phyloP scores from a whole-genome alignment of 1,140 invertebrate species.

The Apolygus lucorum region DNA sequence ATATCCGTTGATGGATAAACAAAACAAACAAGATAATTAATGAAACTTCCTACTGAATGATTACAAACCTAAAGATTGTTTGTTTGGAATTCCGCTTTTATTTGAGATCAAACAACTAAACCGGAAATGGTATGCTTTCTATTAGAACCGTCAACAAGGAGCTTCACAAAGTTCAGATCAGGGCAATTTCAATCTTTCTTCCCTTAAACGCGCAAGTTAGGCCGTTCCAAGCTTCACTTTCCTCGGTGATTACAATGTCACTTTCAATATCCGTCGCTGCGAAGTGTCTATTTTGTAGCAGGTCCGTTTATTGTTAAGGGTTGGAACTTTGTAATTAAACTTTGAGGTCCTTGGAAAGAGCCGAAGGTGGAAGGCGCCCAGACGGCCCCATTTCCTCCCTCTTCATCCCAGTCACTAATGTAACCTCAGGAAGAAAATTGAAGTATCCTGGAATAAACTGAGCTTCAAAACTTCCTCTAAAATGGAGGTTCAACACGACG shows the following conservation, averaged over 20 bases:
- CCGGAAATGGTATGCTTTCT: not conserved
- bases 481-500: too few relatives aligned
- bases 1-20: too few relatives aligned
- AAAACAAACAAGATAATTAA: too few relatives aligned
- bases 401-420: too few relatives aligned
- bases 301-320: not conserved
- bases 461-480: too few relatives aligned
- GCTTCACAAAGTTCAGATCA: not conserved
- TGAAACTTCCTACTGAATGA: too few relatives aligned
- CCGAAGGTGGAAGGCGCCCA: too few relatives aligned
- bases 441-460: too few relatives aligned
- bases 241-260: not conserved
- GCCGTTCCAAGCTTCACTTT: not conserved
- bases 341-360: not conserved
- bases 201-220: not conserved
- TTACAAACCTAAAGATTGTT: too few relatives aligned
- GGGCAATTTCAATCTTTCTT: not conserved
- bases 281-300: not conserved
- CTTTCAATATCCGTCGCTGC: not conserved
- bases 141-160: not conserved
- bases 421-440: too few relatives aligned
- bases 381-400: too few relatives aligned
- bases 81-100: not conserved
- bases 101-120: not conserved
- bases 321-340: conserved; percentile 8